Conservation (phyloP, 2,113 vertebrate species). For the Cathartes aura region DNA sequence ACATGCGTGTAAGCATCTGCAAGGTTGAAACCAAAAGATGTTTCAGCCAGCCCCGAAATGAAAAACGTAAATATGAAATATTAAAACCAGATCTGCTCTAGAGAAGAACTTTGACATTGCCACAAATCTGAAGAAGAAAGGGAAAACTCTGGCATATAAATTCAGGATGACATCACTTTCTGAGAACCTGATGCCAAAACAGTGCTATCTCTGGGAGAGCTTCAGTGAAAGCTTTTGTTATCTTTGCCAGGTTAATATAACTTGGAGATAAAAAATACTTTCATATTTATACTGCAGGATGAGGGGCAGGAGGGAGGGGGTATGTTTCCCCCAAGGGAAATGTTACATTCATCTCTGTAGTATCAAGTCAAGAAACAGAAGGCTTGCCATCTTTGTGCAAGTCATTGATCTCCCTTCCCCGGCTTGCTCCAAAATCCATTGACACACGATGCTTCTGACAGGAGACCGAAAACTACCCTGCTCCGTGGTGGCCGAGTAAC, state of each 20-base stretch:
- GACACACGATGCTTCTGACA: neutral
- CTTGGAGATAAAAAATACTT: neutral
- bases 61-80: constrained; percentile 38
- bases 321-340: neutral
- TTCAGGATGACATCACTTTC: constrained; percentile 24
- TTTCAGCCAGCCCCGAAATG: neutral
- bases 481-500: neutral
- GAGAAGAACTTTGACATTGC: constrained; percentile 31
- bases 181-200: neutral
- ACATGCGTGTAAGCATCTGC: neutral
- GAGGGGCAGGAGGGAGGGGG: neutral
- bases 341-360: neutral
- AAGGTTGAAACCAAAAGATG: neutral
- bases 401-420: neutral
- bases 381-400: neutral
- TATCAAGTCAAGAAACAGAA: neutral
- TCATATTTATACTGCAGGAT: neutral
- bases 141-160: constrained; percentile 34
- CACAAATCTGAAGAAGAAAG: constrained; percentile 42
- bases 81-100: constrained; percentile 51
- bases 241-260: constrained; percentile 9
- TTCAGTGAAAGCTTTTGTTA: neutral
- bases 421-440: neutral
- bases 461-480: neutral
- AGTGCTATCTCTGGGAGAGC: constrained; percentile 12